phyloP scores from a whole-genome alignment of 2,888 invertebrate genomes.

The Calliopum simillimum region DNA sequence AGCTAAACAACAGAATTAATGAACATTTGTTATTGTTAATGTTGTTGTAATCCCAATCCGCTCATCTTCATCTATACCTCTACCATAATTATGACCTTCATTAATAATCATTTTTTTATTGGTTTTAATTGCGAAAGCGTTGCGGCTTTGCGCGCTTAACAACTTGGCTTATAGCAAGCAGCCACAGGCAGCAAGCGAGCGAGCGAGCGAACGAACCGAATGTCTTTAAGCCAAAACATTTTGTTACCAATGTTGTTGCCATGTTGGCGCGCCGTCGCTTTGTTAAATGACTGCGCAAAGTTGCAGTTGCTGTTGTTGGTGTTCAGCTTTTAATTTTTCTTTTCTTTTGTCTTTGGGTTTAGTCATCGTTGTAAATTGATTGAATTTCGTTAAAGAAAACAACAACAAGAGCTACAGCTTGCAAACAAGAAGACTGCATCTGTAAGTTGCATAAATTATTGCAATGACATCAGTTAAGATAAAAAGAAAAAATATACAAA shows the following conservation, averaged over 20 bases:
- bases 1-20: slow-evolving; percentile 3
- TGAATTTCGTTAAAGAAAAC: too few species aligned
- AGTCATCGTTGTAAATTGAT: background rate
- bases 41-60: background rate
- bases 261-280: too few species aligned
- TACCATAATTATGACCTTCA: slow-evolving; percentile 3
- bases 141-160: background rate
- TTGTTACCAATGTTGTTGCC: background rate
- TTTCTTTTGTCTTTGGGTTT: background rate
- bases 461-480: slow-evolving; percentile 21
- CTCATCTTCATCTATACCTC: background rate
- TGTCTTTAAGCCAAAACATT: background rate
- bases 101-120: slow-evolving; percentile 8
- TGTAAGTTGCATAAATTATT: slow-evolving; percentile 10
- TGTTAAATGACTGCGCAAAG: too few species aligned
- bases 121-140: slow-evolving; percentile 3
- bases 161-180: too few species aligned
- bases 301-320: background rate
- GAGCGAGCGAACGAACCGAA: too few species aligned
- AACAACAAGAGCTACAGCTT: too few species aligned
- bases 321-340: background rate
- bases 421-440: background rate
- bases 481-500: background rate
- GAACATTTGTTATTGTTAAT: background rate
- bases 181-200: too few species aligned